Conservation (phyloP, 1,140 invertebrate genomes). For the Brachionus plicatilis region DNA sequence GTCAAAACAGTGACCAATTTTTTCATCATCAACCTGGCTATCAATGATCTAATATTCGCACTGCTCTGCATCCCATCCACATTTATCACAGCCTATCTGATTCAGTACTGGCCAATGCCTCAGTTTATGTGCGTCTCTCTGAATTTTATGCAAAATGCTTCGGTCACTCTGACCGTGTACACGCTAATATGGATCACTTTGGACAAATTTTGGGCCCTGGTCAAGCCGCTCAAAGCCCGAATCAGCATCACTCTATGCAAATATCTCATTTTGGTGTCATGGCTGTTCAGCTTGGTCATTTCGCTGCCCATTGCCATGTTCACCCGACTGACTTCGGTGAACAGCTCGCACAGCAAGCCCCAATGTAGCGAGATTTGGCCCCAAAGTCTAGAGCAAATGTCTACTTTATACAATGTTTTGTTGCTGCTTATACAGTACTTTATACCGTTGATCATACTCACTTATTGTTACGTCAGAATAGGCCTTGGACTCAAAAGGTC, state of each 20-base stretch:
- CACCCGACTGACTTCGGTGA: background rate
- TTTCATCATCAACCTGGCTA: constrained; percentile 75
- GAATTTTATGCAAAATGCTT: constrained; percentile 29
- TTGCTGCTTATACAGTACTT: constrained; percentile 2
- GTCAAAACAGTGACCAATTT: constrained; percentile 69
- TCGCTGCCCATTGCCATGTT: constrained; percentile 15
- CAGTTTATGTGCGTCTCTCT: constrained; percentile 63
- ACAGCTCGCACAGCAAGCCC: background rate
- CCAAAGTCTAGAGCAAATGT: background rate
- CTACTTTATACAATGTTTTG: background rate
- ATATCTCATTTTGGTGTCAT: background rate
- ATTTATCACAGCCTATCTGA: constrained; percentile 67
- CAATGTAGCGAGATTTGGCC: constrained; percentile 37
- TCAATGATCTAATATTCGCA: constrained; percentile 77
- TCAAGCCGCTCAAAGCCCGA: constrained; percentile 65
- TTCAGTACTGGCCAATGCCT: constrained; percentile 80
- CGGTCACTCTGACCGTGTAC: constrained; percentile 62
- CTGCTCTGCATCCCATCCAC: constrained; percentile 77
- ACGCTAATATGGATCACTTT: constrained; percentile 76
- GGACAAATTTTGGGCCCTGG: constrained; percentile 76
- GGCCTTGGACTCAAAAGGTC: background rate
- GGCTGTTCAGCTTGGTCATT: background rate
- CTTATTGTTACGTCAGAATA: constrained; percentile 19
- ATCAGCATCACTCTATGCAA: background rate
- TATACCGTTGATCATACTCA: constrained; percentile 18